A percentile compares a stretch with the other conserved stretches of the same genome.
These are phyloP conservation scores for Priocnemis perturbator DNA, from an alignment of 2,888 invertebrate genomes.

Conservation along the genomic window DNA sequence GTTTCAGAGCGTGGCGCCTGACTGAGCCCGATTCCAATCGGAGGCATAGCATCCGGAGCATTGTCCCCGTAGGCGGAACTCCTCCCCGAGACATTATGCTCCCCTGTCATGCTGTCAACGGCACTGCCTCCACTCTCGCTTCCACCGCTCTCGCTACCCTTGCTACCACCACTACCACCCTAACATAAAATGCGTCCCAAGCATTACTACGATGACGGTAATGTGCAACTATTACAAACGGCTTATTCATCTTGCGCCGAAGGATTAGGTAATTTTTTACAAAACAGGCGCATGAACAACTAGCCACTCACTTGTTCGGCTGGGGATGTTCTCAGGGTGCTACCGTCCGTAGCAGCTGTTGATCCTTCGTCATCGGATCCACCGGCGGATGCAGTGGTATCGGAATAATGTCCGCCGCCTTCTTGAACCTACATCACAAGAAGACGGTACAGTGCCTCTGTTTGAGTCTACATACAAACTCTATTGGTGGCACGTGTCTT, in stretches of 20 bases:
- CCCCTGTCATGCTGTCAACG: slow-evolving; percentile 93
- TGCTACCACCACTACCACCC: slow-evolving; percentile 77
- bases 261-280: slow-evolving; percentile 16
- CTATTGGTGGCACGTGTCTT: background rate
- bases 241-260: slow-evolving; percentile 19
- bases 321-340: slow-evolving; percentile 90
- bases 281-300: slow-evolving; percentile 1
- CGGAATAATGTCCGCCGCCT: slow-evolving; percentile 82
- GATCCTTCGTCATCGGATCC: slow-evolving; percentile 97
- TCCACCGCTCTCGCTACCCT: slow-evolving; percentile 77
- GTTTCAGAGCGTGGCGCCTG: slow-evolving; percentile 79
- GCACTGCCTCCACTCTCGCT: slow-evolving; percentile 95
- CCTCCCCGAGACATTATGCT: slow-evolving; percentile 89
- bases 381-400: slow-evolving; percentile 89
- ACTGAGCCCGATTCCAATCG: slow-evolving; percentile 66
- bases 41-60: slow-evolving; percentile 76
- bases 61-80: slow-evolving; percentile 93
- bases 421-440: slow-evolving; percentile 39
- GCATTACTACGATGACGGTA: slow-evolving; percentile 41
- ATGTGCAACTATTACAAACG: slow-evolving; percentile 14
- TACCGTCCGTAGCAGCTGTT: slow-evolving; percentile 96
- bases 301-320: slow-evolving; percentile 81
- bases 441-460: background rate
- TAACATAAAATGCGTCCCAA: slow-evolving; percentile 54
- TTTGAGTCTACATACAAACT: background rate